phyloP scores from a whole-genome alignment of 2,113 vertebrate species.

The Serilophus lunatus region DNA sequence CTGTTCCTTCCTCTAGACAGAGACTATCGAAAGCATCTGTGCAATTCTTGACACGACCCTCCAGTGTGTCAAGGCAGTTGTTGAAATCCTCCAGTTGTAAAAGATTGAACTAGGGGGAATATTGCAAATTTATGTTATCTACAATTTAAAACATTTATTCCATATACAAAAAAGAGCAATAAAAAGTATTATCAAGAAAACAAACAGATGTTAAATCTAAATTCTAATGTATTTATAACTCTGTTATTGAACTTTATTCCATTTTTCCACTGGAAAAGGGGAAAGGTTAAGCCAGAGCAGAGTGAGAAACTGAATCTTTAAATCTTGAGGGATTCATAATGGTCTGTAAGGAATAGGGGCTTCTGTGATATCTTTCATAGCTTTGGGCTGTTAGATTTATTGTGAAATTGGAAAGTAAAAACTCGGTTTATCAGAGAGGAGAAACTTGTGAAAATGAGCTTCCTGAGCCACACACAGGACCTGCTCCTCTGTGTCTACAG shows the following conservation, averaged over 20 bases:
- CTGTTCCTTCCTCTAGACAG: slow-evolving; percentile 32
- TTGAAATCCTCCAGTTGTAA: slow-evolving; percentile 78
- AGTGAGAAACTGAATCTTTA: not conserved
- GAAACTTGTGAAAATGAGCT: not conserved
- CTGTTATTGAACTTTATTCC: not conserved
- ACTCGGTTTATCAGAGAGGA: not conserved
- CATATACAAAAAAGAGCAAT: not conserved
- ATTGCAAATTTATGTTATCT: not conserved
- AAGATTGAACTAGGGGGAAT: slow-evolving; percentile 64
- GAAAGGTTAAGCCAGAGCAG: not conserved
- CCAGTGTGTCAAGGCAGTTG: slow-evolving; percentile 70
- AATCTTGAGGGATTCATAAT: not conserved
- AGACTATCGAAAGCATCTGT: slow-evolving; percentile 68
- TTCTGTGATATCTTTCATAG: not conserved
- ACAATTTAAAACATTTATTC: not conserved
- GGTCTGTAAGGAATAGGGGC: not conserved
- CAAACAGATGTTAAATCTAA: not conserved
- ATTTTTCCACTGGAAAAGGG: not conserved
- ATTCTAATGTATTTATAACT: not conserved
- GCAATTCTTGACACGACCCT: slow-evolving; percentile 73
- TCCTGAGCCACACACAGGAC: not conserved
- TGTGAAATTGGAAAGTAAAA: not conserved
- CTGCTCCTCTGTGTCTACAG: not conserved
- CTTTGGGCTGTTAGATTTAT: not conserved
- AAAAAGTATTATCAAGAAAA: not conserved